Evolutionary conservation across 1,140 invertebrate species (phyloP), one percentile per base, ranked within the genome.

Genomic region (Pemphigus obesinymphae): DNA sequence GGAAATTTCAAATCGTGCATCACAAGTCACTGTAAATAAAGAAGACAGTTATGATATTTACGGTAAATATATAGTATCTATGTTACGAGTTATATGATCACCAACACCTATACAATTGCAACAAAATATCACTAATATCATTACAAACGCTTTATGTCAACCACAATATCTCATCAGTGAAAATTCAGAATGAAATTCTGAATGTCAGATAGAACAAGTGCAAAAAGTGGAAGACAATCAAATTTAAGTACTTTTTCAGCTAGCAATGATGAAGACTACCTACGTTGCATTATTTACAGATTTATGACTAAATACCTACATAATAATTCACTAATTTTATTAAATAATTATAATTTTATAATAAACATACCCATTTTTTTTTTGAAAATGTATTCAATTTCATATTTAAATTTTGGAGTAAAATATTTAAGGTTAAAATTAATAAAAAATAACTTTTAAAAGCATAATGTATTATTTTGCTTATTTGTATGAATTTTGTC

Each of bases 1-100:
- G 23, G 31, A 73, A 73, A 73, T 73, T 43, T 73, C 70, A 73
- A 73, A 73, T 73, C 26, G 70, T 26, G 70, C 43, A 31, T 73
- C 70, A 48, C 40, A 73, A 73, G 43, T 73, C 23, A 20, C 40
- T 73, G 20, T 45, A 4, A 70, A 73, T 31, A 73, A 31, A 73
- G n/a, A 73, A 29, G 40, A 73, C 29, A 34, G 70, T 73, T 73
- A 26, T 45, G 70, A 73, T 73, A 23, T 48, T 48, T 73, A 48
- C 29, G 70, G 70, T 45, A 73, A 29, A 48, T 73, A 63, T 31
- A 63, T 63, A 11, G 40, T 37, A 70, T 70, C 34, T 11, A 37
- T 43, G 43, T 73, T 73, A 73, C n/a, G 23, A 29, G 20, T 1
- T 48, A 73, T 73, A 48, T 40, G 45, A 73, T 23, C 11, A 73